Conservation (phyloP, 2,888 invertebrate species). For the Diaprepes abbreviatus region DNA sequence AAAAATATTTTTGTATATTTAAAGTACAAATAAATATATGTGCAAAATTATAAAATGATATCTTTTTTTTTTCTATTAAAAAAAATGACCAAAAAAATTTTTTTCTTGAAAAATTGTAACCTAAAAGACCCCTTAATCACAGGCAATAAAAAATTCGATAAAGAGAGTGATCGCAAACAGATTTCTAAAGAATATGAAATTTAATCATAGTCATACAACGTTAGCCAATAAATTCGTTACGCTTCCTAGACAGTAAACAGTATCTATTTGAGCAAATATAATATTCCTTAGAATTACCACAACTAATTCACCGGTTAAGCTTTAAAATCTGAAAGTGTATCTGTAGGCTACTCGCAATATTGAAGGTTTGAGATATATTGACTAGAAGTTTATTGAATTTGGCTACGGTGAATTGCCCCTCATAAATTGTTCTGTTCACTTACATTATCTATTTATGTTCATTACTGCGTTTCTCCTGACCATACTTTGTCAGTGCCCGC, state of each 20-base stretch:
- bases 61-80: too few relatives aligned
- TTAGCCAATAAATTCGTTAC: slow-evolving; percentile 2
- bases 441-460: slow-evolving; percentile 62
- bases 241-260: not conserved
- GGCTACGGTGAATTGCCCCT: slow-evolving; percentile 59
- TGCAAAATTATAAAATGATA: too few relatives aligned
- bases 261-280: slow-evolving; percentile 27
- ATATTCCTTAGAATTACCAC: slow-evolving; percentile 38
- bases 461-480: slow-evolving; percentile 57
- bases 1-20: too few relatives aligned
- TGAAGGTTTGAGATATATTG: slow-evolving; percentile 32
- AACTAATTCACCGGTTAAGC: slow-evolving; percentile 35
- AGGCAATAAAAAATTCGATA: too few relatives aligned
- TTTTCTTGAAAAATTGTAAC: too few relatives aligned
- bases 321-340: slow-evolving; percentile 42
- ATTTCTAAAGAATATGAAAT: too few relatives aligned
- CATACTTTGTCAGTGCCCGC: slow-evolving; percentile 58
- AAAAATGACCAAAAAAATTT: too few relatives aligned
- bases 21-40: too few relatives aligned
- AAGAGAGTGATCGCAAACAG: too few relatives aligned
- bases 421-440: slow-evolving; percentile 61
- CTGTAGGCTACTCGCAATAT: slow-evolving; percentile 37
- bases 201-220: too few relatives aligned
- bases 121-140: too few relatives aligned
- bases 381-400: slow-evolving; percentile 54